These are phyloP conservation scores for Aplidium turbinatum DNA, from an alignment of 23 tunicate genomes.

Conservation along the genomic window DNA sequence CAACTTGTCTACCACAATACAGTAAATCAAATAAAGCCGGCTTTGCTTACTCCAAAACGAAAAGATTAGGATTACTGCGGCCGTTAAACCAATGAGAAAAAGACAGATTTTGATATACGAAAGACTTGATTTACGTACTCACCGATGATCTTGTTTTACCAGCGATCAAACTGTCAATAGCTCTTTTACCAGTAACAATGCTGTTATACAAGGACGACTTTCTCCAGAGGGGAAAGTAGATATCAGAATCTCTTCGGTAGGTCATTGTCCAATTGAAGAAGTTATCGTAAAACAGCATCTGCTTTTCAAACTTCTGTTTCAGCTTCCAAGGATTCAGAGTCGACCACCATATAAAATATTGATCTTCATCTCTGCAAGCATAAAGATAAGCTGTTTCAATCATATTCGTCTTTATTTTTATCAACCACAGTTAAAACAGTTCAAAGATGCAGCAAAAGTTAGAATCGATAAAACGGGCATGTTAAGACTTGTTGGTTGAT, in stretches of 20 bases:
- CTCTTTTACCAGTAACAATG: not conserved
- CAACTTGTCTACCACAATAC: too few relatives aligned
- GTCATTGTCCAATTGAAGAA: constrained; percentile 40
- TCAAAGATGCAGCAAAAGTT: too few relatives aligned
- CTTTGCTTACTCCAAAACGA: too few relatives aligned
- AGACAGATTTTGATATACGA: too few relatives aligned
- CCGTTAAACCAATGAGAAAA: too few relatives aligned
- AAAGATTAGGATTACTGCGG: too few relatives aligned
- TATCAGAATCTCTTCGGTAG: constrained; percentile 33
- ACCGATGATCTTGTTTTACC: constrained; percentile 3
- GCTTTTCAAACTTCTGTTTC: not conserved
- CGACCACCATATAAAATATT: constrained; percentile 25
- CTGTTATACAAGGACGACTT: constrained; percentile 8
- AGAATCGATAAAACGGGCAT: too few relatives aligned
- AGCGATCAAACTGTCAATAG: not conserved
- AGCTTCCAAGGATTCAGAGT: constrained; percentile 21
- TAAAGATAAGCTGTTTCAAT: too few relatives aligned
- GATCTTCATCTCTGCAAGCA: not conserved
- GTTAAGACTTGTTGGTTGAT: too few relatives aligned
- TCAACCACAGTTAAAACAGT: too few relatives aligned
- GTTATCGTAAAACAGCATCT: not conserved
- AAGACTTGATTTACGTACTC: not conserved
- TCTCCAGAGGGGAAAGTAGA: constrained; percentile 4
- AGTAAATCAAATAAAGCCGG: too few relatives aligned
- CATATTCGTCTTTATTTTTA: too few relatives aligned